Base-by-base conservation (phyloP, 1,140 invertebrate species). In the Homarus americanus region DNA sequence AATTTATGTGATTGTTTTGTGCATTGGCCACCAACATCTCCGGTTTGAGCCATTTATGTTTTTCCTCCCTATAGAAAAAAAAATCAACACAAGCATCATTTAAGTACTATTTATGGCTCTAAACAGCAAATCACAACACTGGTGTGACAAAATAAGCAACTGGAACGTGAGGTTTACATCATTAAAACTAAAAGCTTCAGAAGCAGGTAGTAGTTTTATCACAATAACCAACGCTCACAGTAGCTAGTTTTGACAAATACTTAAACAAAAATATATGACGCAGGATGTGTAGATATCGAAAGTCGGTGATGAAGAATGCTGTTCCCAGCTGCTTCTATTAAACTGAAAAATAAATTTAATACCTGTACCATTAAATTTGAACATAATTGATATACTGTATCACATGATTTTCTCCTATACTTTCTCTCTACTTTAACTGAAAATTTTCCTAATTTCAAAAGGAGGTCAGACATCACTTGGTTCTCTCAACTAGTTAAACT, bases 121-220 rank as follows among this genome's bases (percentile, higher is more conserved):
- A 63, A 63, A 82, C 53, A 82, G 49, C 34, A 63, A 82, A 63
- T 82, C 79, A 82, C 79, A 82, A 82, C 79, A 82, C 79, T 82
- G 32, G 79, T 82, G 53, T 82, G 63, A 63, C 49, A 63, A 82
- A 82, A 63, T 82, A 63, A 63, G 79, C 79, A 63, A 58, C 53
- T 82, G 79, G 10, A 82, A 63, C 79, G 32, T 58, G 10, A 58
- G 79, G 38, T 69, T 69, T 24, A 32, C 32, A 32, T 32, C 9
- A 28, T 32, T 69, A 69, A 28, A 32, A 32, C 63, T 32, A 69
- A 69, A 69, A 69, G 28, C 63, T 32, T 69, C 63, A 32, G 9
- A 32, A 69, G 5, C 5, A 32, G 63, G 28, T 9, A 32, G 7
- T 69, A 32, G 5, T 28, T 32, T 32, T 69, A 69, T 24, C 32